Evolutionary conservation across 2,888 invertebrate species (phyloP), one percentile per base, ranked within the genome.

Genomic region (Lamellibrachia columna): DNA sequence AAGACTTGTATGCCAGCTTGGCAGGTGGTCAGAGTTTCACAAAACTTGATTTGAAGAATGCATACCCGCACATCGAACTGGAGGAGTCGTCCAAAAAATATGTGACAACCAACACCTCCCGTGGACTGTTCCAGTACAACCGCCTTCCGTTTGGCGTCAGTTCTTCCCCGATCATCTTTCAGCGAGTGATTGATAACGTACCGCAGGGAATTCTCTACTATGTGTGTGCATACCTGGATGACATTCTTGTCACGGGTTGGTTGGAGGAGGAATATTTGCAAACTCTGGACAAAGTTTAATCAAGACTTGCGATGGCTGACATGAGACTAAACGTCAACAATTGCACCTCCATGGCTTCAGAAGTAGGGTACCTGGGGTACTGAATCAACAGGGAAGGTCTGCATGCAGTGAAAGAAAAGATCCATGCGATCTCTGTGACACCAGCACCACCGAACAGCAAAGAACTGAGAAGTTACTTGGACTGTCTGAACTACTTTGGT

Each of bases 1-100:
- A 91, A 91, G 91, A 91, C 53, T 9, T 91, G 91, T 91, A 53
- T n/a, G 91, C 53, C 11, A 91, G 4, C 60, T 15, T 60, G 15
- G 60, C 60, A 11, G 4, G 60, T 9, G 6, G 60, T 55, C 60
- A 60, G 60, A 60, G 60, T 15, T 60, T 60, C 60, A 60, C 60
- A 60, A 60, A 60, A 60, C 60, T 60, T 9, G 4, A 60, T 15
- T 60, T 60, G 11, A 60, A 60, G 60, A 60, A 60, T 15, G 60
- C 9, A 60, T 55, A 55, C 55, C 55, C 9, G 55, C 55, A 55
- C 7, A 9, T 55, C 55, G 28, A 91, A 53, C 55, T 53, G 52
- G 55, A 91, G 4, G 53, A 52, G 52, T 9, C 11, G 53, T 91
- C 55, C 15, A 52, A 91, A 11, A 53, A 52, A 15, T 91, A 53